Percentiles rank a stretch among this genome's conserved stretches.
Evolutionary conservation across 1,140 invertebrate species (phyloP).

Genomic region (Temnothorax nylanderi): DNA sequence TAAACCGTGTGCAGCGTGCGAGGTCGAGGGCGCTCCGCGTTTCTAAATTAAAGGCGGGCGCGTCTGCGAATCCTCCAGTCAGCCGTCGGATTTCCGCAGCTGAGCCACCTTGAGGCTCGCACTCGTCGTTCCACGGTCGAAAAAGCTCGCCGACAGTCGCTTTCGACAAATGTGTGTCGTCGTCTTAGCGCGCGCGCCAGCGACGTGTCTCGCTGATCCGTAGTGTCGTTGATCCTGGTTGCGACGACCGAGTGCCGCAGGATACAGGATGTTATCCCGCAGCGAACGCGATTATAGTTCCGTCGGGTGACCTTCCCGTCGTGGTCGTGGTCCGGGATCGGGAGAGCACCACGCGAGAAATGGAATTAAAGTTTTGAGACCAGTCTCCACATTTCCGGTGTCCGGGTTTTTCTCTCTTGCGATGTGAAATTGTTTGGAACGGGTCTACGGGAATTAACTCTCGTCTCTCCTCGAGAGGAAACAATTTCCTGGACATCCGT

Average conservation of each 20-base stretch:
- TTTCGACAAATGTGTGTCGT: background rate
- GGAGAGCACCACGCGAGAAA: background rate
- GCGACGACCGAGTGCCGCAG: background rate
- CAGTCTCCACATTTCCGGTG: background rate
- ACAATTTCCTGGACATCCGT: conserved; percentile 49
- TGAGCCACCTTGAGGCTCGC: conserved; percentile 67
- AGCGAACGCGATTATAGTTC: background rate
- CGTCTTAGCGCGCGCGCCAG: background rate
- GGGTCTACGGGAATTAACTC: conserved; percentile 20
- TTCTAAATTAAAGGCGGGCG: conserved; percentile 84
- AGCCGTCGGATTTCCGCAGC: conserved; percentile 80
- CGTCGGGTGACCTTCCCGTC: background rate
- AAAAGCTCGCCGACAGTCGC: background rate
- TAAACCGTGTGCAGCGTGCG: conserved; percentile 68
- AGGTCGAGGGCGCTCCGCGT: conserved; percentile 82
- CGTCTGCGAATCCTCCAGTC: conserved; percentile 83
- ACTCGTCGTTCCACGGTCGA: conserved; percentile 29
- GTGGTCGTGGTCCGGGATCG: background rate
- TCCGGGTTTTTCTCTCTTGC: background rate
- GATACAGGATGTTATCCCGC: background rate
- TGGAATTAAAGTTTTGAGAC: conserved; percentile 45
- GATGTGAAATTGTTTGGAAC: conserved; percentile 32
- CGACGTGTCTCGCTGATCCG: background rate
- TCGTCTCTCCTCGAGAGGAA: conserved; percentile 25
- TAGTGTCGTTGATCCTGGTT: conserved; percentile 20